These are phyloP conservation scores for Pseudorhombus dupliciocellatus DNA, from an alignment of 2,113 vertebrate species.

Conservation along the genomic window DNA sequence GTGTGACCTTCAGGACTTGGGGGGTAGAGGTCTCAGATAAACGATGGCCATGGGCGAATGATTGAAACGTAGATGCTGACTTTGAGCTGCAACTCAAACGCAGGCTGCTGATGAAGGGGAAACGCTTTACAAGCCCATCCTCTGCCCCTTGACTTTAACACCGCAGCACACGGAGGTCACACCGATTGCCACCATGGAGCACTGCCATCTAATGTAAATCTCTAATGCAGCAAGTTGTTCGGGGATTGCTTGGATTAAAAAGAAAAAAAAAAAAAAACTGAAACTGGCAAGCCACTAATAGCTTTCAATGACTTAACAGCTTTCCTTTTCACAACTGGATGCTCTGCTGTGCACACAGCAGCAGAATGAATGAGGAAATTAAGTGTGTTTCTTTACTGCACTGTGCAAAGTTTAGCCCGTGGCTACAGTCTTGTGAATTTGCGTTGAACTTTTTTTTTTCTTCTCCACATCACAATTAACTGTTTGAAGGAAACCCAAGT, in stretches of 20 bases:
- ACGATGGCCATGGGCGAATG: neutral
- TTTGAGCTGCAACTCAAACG: neutral
- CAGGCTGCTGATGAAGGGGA: neutral
- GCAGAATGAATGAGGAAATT: slow-evolving; percentile 39
- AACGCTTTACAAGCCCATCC: neutral
- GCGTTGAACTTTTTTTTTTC: slow-evolving; percentile 4
- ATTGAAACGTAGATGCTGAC: neutral
- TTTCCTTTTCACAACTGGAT: slow-evolving; percentile 41
- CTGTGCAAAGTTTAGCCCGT: slow-evolving; percentile 25
- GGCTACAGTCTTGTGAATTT: slow-evolving; percentile 27
- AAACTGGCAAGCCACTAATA: slow-evolving; percentile 22
- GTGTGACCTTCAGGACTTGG: neutral
- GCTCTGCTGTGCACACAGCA: slow-evolving; percentile 35
- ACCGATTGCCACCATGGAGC: too few relatives aligned
- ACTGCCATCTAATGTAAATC: slow-evolving; percentile 10
- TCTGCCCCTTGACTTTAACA: neutral
- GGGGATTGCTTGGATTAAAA: slow-evolving; percentile 1
- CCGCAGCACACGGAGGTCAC: slow-evolving; percentile 1
- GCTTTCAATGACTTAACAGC: slow-evolving; percentile 48
- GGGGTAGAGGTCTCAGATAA: neutral
- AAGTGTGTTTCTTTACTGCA: slow-evolving; percentile 32
- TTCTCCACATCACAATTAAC: slow-evolving; percentile 36
- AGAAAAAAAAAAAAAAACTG: neutral
- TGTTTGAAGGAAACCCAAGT: slow-evolving; percentile 35
- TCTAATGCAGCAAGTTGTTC: neutral